phyloP scores from a whole-genome alignment of 2,888 invertebrate species.

The Vannuccia rotundouncinata region DNA sequence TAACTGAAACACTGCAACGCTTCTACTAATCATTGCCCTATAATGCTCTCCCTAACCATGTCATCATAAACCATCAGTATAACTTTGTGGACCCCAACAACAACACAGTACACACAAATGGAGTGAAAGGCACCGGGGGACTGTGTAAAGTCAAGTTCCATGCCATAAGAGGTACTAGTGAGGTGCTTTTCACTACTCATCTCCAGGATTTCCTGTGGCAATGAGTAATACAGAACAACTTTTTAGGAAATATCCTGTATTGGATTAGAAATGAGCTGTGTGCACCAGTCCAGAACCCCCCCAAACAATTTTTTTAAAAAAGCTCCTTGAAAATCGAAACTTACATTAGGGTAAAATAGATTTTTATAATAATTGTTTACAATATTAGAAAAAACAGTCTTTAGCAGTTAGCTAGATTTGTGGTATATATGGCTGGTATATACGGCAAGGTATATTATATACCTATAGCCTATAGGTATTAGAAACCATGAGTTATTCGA shows the following conservation, averaged over 20 bases:
- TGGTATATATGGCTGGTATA: not conserved
- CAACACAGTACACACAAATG: not conserved
- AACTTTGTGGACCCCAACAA: not conserved
- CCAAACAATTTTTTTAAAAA: too few relatives aligned
- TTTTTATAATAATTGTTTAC: not conserved
- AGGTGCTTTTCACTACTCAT: not conserved
- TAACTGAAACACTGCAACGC: not conserved
- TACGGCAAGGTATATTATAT: not conserved
- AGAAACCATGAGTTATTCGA: not conserved
- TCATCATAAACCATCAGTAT: not conserved
- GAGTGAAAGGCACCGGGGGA: not conserved
- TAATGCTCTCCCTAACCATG: not conserved
- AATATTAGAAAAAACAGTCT: not conserved
- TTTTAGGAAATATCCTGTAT: not conserved
- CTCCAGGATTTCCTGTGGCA: not conserved
- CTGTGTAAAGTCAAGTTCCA: not conserved
- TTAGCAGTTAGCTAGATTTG: not conserved
- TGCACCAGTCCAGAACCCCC: too few relatives aligned
- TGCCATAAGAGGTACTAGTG: not conserved
- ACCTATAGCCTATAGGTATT: not conserved
- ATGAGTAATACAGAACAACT: not conserved
- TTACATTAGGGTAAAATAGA: not conserved
- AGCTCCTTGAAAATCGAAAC: not conserved
- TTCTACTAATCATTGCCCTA: not conserved
- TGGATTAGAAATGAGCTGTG: too few relatives aligned